These are phyloP conservation scores for Abrostola tripartita DNA, from an alignment of 2,888 invertebrate species.

Conservation along the genomic window DNA sequence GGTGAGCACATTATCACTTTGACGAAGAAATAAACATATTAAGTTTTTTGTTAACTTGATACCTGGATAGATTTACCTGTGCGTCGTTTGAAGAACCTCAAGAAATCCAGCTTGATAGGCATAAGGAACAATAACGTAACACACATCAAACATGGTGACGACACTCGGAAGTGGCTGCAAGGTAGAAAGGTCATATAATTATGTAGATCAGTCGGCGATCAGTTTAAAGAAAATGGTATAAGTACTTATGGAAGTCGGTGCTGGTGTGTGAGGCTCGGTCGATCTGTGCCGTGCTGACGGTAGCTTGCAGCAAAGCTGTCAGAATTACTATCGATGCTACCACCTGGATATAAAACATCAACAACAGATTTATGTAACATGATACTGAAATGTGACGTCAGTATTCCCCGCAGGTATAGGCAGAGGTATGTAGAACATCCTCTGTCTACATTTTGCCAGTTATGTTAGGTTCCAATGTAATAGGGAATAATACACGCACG, in stretches of 20 bases:
- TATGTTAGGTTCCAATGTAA: too few relatives aligned
- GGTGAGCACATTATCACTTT: neutral
- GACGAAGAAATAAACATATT: too few relatives aligned
- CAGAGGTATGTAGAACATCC: too few relatives aligned
- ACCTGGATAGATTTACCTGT: slow-evolving; percentile 53
- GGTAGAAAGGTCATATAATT: slow-evolving; percentile 4
- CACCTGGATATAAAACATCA: slow-evolving; percentile 42
- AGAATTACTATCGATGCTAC: slow-evolving; percentile 53
- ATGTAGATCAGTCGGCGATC: neutral
- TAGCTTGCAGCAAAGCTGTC: slow-evolving; percentile 60
- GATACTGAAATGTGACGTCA: neutral
- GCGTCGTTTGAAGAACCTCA: slow-evolving; percentile 65
- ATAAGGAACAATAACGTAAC: slow-evolving; percentile 67
- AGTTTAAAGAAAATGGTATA: neutral
- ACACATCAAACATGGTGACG: slow-evolving; percentile 67
- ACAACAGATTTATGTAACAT: neutral
- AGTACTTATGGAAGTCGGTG: slow-evolving; percentile 54
- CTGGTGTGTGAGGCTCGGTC: slow-evolving; percentile 22
- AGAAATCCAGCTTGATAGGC: slow-evolving; percentile 67
- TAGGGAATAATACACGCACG: too few relatives aligned
- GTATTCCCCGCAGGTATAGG: too few relatives aligned
- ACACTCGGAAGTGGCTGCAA: slow-evolving; percentile 66
- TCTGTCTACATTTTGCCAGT: too few relatives aligned
- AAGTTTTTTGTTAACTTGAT: too few relatives aligned
- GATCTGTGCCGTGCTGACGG: slow-evolving; percentile 53